Evolutionary conservation across 1,140 invertebrate species (phyloP), one percentile per base, ranked within the genome.

Genomic region (Anthonomus grandis): DNA sequence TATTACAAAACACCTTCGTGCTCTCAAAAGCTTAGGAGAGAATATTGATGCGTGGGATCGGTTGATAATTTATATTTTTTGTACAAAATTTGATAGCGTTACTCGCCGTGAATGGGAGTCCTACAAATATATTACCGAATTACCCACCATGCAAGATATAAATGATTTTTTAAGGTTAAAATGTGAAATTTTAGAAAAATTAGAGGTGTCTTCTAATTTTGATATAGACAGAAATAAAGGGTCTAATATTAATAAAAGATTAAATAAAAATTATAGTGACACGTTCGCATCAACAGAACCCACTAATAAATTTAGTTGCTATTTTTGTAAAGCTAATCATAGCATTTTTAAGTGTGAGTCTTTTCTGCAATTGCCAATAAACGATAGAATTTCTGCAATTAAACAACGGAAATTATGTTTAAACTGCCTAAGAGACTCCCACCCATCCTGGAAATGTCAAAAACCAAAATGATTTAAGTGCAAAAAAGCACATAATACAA

Each of bases 401-500:
- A 52, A 44, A 36, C 23, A 15, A 15, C 22, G 39, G 8, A 48
- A 38, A 50, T 27, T 57, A 13, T 57, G 45, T 34, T 8, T 24
- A 15, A 57, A 57, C 18, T 57, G 54, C 49, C 21, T 57, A 10
- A 10, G 36, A 2, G 5, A 17, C 8, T 12, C 12, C 2, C 46
- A 50, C 24, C 13, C 36, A 3, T 53, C 21, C 10, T 17, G n/a
- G 18, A 31, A 42, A 22, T 58, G 56, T 52, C 19, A 25, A 25
- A 17, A 23, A 19, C 9, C 13, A 5, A 36, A 22, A 23, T 58
- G 56, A 25, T 34, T 13, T n/a, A 42, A 38, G 19, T 58, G 47
- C 15, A 51, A 58, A 19, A 36, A 36, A 9, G 8, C 4, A 10
- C 55, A 57, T 21, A 50, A 57, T 10, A 57, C 55, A 15, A 31